Conservation (phyloP, 1,140 invertebrate genomes). For the Hyles euphorbiae region DNA sequence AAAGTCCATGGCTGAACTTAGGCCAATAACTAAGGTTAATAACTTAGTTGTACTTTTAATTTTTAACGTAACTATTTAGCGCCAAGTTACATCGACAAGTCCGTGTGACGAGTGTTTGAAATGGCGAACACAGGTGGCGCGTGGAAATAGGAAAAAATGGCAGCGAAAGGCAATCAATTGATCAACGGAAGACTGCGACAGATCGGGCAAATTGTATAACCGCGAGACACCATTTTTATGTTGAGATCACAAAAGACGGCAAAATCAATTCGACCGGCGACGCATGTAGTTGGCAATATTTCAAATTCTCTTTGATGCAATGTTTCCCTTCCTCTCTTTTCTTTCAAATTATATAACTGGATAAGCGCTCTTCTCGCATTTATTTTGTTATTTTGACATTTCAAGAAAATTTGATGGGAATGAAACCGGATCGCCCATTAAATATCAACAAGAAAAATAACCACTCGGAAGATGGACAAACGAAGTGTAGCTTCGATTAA, state of each 20-base stretch:
- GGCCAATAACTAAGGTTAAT: too few relatives aligned
- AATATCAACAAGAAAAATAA: not conserved
- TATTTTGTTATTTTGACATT: slow-evolving; percentile 34
- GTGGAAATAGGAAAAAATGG: too few relatives aligned
- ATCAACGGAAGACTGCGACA: slow-evolving; percentile 5
- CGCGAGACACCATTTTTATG: slow-evolving; percentile 10
- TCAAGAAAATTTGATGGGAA: not conserved
- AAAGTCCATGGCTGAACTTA: too few relatives aligned
- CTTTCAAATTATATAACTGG: slow-evolving; percentile 41
- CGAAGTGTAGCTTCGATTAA: not conserved
- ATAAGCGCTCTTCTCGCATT: slow-evolving; percentile 36
- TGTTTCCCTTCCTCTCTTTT: slow-evolving; percentile 42
- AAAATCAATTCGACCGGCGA: slow-evolving; percentile 54
- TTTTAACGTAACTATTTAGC: too few relatives aligned
- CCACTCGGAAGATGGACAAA: not conserved
- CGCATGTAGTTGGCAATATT: slow-evolving; percentile 61
- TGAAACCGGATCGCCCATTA: not conserved
- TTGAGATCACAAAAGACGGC: slow-evolving; percentile 33
- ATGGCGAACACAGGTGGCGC: too few relatives aligned
- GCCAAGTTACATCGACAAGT: too few relatives aligned
- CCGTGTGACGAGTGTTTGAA: too few relatives aligned
- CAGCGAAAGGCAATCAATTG: slow-evolving; percentile 1
- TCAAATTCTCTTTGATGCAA: slow-evolving; percentile 60
- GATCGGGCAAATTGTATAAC: slow-evolving; percentile 16
- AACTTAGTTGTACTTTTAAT: too few relatives aligned